A percentile compares a stretch with the other conserved stretches of the same genome.
Evolutionary conservation across 2,888 invertebrate genomes (phyloP).

Genomic region (Criorhina ranunculi): DNA sequence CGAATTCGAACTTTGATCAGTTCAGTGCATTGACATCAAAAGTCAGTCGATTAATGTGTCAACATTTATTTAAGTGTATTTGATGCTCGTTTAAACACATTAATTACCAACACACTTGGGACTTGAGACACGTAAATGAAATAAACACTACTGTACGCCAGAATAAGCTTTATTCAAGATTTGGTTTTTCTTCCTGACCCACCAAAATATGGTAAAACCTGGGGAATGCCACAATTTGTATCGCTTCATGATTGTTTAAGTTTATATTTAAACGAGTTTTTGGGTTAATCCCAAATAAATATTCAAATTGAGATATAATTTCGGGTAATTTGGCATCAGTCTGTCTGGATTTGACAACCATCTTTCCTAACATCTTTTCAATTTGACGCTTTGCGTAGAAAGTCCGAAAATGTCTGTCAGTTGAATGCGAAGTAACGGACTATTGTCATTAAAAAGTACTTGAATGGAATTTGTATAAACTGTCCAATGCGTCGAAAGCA

Average conservation of each 20-base stretch:
- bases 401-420: too few species aligned
- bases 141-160: not conserved
- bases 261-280: not conserved
- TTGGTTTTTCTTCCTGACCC: not conserved
- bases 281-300: not conserved
- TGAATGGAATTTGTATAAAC: too few species aligned
- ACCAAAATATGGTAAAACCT: not conserved
- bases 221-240: not conserved
- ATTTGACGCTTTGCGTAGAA: too few species aligned
- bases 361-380: too few species aligned
- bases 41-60: not conserved
- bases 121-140: not conserved
- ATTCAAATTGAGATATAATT: too few species aligned
- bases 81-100: not conserved
- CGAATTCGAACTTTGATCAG: not conserved
- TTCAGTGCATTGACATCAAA: conserved; percentile 10
- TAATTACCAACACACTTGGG: not conserved
- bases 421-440: too few species aligned
- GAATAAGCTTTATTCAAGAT: not conserved
- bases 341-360: too few species aligned
- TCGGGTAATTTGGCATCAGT: too few species aligned
- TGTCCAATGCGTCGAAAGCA: too few species aligned
- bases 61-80: not conserved
- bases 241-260: not conserved
- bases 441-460: too few species aligned